These are phyloP conservation scores for Ceratotherium simum DNA, from an alignment of 2,113 vertebrate genomes.

Conservation along the genomic window DNA sequence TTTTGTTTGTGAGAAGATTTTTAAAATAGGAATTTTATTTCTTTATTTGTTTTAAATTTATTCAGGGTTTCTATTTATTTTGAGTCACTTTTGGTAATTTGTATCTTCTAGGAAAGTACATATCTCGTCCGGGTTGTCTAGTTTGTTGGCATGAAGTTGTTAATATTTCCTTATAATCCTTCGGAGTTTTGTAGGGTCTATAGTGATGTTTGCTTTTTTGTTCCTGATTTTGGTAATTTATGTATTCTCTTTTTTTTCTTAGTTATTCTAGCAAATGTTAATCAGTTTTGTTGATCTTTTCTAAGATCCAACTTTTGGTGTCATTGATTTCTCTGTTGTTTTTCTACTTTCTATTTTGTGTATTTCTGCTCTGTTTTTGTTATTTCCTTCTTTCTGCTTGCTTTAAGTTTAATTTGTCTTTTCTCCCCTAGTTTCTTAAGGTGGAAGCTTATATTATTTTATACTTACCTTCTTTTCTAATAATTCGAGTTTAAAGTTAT, in stretches of 20 bases:
- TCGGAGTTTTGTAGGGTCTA: neutral
- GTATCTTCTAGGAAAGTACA: neutral
- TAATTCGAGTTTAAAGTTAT: neutral
- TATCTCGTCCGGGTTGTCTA: neutral
- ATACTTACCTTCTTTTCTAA: neutral
- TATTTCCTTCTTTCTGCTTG: neutral
- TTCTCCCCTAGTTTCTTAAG: neutral
- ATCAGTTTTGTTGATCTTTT: neutral
- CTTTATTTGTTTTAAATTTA: neutral
- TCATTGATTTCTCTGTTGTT: slow-evolving; percentile 11
- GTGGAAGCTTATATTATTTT: neutral
- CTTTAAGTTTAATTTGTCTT: slow-evolving; percentile 1
- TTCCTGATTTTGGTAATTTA: neutral
- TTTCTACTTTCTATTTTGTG: slow-evolving; percentile 13
- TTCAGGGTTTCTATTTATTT: neutral
- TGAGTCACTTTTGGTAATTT: neutral
- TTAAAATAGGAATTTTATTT: slow-evolving; percentile 20
- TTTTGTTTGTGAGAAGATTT: slow-evolving; percentile 24
- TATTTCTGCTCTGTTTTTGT: neutral
- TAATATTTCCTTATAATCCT: neutral
- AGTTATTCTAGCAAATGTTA: neutral
- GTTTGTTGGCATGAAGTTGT: neutral
- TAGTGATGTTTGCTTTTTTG: neutral
- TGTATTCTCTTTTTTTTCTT: neutral
- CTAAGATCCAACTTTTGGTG: neutral